A percentile compares a stretch with the other conserved stretches of the same genome.
phyloP scores from a whole-genome alignment of 2,797 vertebrate genomes.

The Argentina silus region DNA sequence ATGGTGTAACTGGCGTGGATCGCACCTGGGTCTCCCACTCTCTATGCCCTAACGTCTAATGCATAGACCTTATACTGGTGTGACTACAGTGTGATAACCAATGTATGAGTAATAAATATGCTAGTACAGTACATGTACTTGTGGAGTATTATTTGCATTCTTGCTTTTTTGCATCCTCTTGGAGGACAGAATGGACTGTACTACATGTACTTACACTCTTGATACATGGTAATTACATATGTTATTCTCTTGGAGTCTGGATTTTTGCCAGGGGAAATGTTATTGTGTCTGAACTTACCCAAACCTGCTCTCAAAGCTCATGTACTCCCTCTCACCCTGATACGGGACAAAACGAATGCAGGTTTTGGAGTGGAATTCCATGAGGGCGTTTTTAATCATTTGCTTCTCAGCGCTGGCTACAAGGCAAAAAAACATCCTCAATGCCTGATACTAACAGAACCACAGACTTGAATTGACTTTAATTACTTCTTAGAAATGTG shows the following conservation, averaged over 20 bases:
- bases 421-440: neutral
- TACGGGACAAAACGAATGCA: constrained; percentile 19
- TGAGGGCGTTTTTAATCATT: constrained; percentile 3
- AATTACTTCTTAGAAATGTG: too few species aligned
- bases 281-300: constrained; percentile 19
- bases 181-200: too few species aligned
- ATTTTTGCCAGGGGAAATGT: too few species aligned
- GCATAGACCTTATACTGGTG: too few species aligned
- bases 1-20: constrained; percentile 45
- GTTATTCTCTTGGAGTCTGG: too few species aligned
- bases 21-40: too few species aligned
- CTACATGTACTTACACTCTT: too few species aligned
- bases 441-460: neutral
- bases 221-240: too few species aligned
- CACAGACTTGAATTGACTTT: neutral
- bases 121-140: constrained; percentile 65
- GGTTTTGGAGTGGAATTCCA: constrained; percentile 7
- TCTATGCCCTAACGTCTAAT: too few species aligned
- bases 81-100: too few species aligned
- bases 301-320: constrained; percentile 16
- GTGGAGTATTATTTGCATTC: constrained; percentile 51
- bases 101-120: constrained; percentile 24
- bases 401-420: neutral
- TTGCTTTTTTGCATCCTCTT: too few species aligned
- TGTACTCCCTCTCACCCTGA: neutral